Evolutionary conservation across 1,140 invertebrate genomes (phyloP).

Genomic region (Bicyclus anynana): DNA sequence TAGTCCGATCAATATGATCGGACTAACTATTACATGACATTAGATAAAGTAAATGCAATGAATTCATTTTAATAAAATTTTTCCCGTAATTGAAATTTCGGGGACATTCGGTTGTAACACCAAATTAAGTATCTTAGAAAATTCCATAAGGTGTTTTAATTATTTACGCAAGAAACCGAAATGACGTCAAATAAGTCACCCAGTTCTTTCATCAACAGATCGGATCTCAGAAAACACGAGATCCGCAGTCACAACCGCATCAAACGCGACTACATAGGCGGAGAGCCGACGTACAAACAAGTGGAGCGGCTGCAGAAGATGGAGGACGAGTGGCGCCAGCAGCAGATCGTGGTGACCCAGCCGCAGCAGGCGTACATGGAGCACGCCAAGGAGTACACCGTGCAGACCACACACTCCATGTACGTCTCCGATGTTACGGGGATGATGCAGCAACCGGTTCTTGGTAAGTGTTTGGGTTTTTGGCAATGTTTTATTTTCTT

Average conservation of each 20-base stretch:
- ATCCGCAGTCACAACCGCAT: conserved; percentile 63
- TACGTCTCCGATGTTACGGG: conserved; percentile 54
- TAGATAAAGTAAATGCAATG: no score
- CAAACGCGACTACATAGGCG: conserved; percentile 64
- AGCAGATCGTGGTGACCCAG: conserved; percentile 27
- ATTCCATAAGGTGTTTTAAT: no score
- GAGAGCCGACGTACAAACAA: conserved; percentile 66
- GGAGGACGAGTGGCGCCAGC: conserved; percentile 41
- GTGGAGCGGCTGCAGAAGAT: conserved; percentile 56
- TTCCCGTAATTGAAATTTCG: no score
- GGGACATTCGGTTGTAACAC: no score
- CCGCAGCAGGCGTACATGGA: conserved; percentile 41
- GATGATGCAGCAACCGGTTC: conserved; percentile 44
- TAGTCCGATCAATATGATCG: no score
- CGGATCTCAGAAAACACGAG: conserved; percentile 63
- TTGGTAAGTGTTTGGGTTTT: conserved; percentile 36
- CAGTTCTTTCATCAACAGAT: conserved; percentile 32
- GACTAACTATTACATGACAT: no score
- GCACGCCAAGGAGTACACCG: conserved; percentile 42
- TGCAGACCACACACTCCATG: conserved; percentile 38
- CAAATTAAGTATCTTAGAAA: no score
- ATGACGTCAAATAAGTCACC: no score
- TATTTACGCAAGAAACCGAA: no score
- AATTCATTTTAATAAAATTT: no score
- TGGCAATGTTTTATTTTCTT: neutral